phyloP scores from a whole-genome alignment of 1,140 invertebrate species.

The Achroia grisella region DNA sequence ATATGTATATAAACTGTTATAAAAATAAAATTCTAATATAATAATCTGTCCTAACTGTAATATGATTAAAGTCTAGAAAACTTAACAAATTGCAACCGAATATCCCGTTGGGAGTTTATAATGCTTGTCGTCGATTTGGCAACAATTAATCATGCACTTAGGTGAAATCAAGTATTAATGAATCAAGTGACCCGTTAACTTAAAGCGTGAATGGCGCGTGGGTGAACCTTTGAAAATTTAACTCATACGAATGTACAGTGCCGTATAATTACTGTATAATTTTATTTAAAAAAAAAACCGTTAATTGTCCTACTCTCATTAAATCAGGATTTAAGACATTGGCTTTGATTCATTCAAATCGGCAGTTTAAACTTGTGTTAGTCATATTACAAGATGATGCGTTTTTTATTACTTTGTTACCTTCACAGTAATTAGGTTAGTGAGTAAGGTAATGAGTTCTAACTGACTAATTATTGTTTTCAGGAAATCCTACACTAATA shows the following conservation, averaged over 20 bases:
- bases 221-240: slow-evolving; percentile 11
- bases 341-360: slow-evolving; percentile 8
- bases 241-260: background rate
- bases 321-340: background rate
- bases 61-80: no score
- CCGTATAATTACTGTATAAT: slow-evolving; percentile 9
- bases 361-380: background rate
- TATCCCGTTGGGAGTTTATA: no score
- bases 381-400: background rate
- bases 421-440: slow-evolving; percentile 1
- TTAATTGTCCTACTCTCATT: slow-evolving; percentile 39
- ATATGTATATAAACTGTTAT: no score
- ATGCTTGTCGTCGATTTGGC: no score
- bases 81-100: no score
- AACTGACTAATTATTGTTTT: no score
- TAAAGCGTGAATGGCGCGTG: background rate
- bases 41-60: no score
- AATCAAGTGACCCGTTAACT: slow-evolving; percentile 2
- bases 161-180: background rate
- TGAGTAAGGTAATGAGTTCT: background rate
- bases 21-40: no score
- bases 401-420: background rate
- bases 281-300: slow-evolving; percentile 26
- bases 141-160: slow-evolving; percentile 2
- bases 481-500: no score